Percentiles rank a stretch among this genome's conserved stretches.
Evolutionary conservation across 2,113 vertebrate genomes (phyloP).

Genomic region (Himantopus leucocephalus): DNA sequence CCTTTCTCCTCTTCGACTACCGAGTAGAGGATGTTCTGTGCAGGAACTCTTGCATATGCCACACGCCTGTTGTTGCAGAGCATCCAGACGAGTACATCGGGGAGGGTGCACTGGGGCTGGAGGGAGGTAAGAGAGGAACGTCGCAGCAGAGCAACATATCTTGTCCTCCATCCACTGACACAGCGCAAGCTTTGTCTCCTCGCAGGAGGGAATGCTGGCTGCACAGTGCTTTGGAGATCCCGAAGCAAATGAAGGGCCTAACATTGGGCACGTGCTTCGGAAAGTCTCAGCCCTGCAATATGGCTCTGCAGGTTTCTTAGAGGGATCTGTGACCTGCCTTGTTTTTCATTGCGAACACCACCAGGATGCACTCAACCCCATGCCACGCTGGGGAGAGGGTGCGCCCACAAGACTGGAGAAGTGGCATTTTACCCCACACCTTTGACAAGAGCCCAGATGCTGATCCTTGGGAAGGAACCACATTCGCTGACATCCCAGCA

Average conservation of each 20-base stretch:
- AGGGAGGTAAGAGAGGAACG: background rate
- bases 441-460: background rate
- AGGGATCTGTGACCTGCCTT: background rate
- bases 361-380: background rate
- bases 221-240: background rate
- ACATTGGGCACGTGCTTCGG: background rate
- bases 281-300: background rate
- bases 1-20: conserved; percentile 91
- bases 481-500: background rate
- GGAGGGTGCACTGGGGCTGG: conserved; percentile 90
- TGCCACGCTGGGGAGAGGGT: background rate
- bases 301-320: background rate
- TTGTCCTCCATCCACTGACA: background rate
- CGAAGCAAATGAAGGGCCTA: background rate
- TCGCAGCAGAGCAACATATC: background rate
- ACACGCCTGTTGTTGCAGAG: conserved; percentile 80
- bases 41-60: conserved; percentile 84
- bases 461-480: background rate
- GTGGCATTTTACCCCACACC: background rate
- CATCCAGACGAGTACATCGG: conserved; percentile 91
- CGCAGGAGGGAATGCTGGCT: background rate
- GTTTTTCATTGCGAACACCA: background rate
- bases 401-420: background rate
- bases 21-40: conserved; percentile 86
- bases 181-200: background rate